phyloP scores from a whole-genome alignment of 2,888 invertebrate species.

The Lasioglossum malachurum region DNA sequence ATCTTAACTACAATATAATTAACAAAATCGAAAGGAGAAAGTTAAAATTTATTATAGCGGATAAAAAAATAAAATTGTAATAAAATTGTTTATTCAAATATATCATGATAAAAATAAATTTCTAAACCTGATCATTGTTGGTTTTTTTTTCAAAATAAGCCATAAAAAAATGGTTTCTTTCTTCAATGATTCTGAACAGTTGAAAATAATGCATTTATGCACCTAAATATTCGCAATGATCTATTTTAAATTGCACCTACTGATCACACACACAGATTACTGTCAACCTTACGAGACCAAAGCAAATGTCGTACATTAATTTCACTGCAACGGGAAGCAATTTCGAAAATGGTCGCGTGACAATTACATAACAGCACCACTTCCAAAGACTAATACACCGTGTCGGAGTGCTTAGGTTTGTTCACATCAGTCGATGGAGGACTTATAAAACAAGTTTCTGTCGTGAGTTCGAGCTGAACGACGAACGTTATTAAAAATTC shows the following conservation, averaged over 20 bases:
- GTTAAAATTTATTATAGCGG: not conserved
- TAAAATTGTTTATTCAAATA: no score
- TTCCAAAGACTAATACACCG: constrained; percentile 4
- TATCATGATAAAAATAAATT: not conserved
- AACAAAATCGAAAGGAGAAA: no score
- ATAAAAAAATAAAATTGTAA: no score
- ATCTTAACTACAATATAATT: no score
- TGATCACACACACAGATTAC: no score
- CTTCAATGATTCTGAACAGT: not conserved
- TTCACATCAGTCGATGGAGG: not conserved
- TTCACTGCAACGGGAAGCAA: not conserved
- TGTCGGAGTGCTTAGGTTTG: not conserved
- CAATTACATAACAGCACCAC: constrained; percentile 26
- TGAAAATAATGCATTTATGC: no score
- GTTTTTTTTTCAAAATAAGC: not conserved
- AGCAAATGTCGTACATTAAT: not conserved
- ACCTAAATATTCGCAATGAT: not conserved
- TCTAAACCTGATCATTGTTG: not conserved
- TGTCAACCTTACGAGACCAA: not conserved
- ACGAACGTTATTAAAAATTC: not conserved
- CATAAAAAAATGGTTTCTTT: not conserved
- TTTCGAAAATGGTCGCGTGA: not conserved
- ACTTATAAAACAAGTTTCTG: not conserved
- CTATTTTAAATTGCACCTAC: not conserved
- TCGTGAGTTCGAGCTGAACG: not conserved